A percentile compares a stretch with the other conserved stretches of the same genome.
Conservation (phyloP, 2,888 invertebrate genomes). For the Drosophila antonietae region DNA sequence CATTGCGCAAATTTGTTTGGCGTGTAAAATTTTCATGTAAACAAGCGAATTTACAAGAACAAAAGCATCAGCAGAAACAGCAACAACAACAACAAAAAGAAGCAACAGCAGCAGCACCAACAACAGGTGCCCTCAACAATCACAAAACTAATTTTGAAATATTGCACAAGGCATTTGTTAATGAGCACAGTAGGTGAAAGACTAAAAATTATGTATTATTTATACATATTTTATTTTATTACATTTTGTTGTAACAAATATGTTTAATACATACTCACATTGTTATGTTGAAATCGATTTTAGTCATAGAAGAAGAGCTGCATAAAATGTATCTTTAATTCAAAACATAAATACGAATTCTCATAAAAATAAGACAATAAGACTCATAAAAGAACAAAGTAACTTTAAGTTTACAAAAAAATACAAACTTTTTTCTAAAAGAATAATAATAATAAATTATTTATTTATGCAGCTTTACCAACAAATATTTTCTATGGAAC, state of each 20-base stretch:
- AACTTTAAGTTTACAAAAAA: too few relatives aligned
- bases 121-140: slow-evolving; percentile 50
- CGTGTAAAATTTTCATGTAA: slow-evolving; percentile 67
- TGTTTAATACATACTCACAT: background rate
- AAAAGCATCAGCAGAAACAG: slow-evolving; percentile 23
- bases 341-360: too few relatives aligned
- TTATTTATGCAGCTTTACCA: too few relatives aligned
- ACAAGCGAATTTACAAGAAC: slow-evolving; percentile 67
- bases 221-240: background rate
- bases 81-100: background rate
- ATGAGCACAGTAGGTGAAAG: background rate
- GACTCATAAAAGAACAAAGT: too few relatives aligned
- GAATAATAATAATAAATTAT: too few relatives aligned
- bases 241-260: background rate
- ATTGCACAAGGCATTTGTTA: slow-evolving; percentile 13
- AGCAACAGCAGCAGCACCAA: slow-evolving; percentile 13
- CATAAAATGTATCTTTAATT: too few relatives aligned
- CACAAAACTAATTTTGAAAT: slow-evolving; percentile 38
- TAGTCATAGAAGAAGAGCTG: too few relatives aligned
- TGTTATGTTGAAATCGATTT: too few relatives aligned
- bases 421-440: too few relatives aligned
- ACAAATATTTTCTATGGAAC: too few relatives aligned
- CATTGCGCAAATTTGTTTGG: slow-evolving; percentile 50
- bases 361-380: too few relatives aligned
- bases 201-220: background rate